These are phyloP conservation scores for Leptinotarsa haldemani DNA, from an alignment of 2,888 invertebrate species.

Conservation along the genomic window DNA sequence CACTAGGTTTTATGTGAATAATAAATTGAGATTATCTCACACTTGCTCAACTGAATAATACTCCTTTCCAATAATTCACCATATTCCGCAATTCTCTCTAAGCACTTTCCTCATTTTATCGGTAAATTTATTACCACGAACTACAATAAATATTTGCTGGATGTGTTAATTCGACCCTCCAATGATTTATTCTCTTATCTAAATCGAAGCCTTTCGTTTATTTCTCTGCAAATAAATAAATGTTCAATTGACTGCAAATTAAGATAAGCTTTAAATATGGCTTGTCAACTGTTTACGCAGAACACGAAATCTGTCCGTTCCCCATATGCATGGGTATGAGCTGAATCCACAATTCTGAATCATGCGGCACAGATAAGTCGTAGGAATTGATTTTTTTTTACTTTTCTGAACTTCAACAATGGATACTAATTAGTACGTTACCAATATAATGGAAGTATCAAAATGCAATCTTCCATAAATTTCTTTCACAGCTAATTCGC, in stretches of 20 bases:
- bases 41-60: not conserved
- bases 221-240: conserved; percentile 50
- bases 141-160: conserved; percentile 36
- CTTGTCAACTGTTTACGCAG: conserved; percentile 49
- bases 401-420: too few relatives aligned
- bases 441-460: too few relatives aligned
- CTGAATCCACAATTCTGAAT: not conserved
- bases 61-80: conserved; percentile 13
- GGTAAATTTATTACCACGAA: conserved; percentile 7
- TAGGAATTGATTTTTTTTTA: too few relatives aligned
- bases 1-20: not conserved
- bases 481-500: too few relatives aligned
- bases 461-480: too few relatives aligned
- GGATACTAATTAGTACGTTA: too few relatives aligned
- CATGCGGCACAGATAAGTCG: too few relatives aligned
- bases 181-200: conserved; percentile 49
- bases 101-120: not conserved
- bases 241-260: conserved; percentile 55
- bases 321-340: conserved; percentile 9
- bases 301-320: conserved; percentile 27
- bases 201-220: conserved; percentile 49
- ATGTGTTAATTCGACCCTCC: conserved; percentile 44
- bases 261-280: conserved; percentile 58
- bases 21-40: conserved; percentile 10
- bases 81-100: conserved; percentile 11